Evolutionary conservation across 2,797 vertebrate species (phyloP), one percentile per base, ranked within the genome.

Genomic region (Siniperca obscura): DNA sequence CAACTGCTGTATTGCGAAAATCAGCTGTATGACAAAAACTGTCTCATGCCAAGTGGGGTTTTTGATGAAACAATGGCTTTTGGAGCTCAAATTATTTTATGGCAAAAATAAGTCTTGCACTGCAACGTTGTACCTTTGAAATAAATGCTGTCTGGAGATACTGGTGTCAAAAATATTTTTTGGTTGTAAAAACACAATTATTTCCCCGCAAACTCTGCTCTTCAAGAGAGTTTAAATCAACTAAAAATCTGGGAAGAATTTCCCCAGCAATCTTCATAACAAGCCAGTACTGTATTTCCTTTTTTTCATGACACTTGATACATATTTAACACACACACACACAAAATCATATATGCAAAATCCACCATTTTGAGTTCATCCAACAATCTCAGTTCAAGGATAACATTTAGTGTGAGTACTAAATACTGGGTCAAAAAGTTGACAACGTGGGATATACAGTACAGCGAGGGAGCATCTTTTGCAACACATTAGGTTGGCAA

Each of bases 401-500:
- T 5, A 16, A 65, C 40, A 71, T 78, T 80, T 65, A 53, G 36
- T 40, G 17, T 22, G 22, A 61, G 46, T 9, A 53, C 34, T 81
- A 74, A 72, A 84, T 44, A 76, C 25, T 44, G 70, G 60, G 65
- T 90, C 40, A 78, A 75, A 81, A 50, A 30, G 27, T 42, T 80
- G 36, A 68, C 64, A 70, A 30, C 2, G 1, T 56, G 62, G 57
- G 70, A 66, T 80, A 46, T 17, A 62, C 9, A 10, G 22, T 40
- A n/a, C 21, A 69, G 44, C 12, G 36, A 56, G 59, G 36, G 56
- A 74, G 30, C 68, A 84, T 72, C 76, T 76, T 88, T 78, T 78
- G 79, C 76, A 84, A 42, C 72, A 90, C 72, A 84, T 90, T 83
- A 85, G 22, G 16, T 67, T 88, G 82, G 73, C 78, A 89, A 81